A percentile compares a stretch with the other conserved stretches of the same genome.
Conservation (phyloP, 2,888 invertebrate genomes). For the Candidula unifasciata region DNA sequence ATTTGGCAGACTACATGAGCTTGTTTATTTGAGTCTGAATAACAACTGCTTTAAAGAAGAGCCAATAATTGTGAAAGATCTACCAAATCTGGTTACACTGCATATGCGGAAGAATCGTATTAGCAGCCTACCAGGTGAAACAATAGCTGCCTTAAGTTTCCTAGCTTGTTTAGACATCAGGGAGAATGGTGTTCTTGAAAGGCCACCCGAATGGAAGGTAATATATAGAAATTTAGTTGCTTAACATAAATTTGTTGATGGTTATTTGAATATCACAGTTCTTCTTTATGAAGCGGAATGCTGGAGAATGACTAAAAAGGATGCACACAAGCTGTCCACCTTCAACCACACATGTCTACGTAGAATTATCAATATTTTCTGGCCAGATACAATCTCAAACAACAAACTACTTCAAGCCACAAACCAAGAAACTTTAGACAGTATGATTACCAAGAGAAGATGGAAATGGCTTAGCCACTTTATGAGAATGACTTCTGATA, state of each 20-base stretch:
- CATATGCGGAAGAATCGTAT: slow-evolving; percentile 68
- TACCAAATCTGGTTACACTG: slow-evolving; percentile 64
- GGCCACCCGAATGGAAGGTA: slow-evolving; percentile 76
- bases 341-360: too few relatives aligned
- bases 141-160: slow-evolving; percentile 68
- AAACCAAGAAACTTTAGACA: too few relatives aligned
- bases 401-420: too few relatives aligned
- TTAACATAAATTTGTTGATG: neutral
- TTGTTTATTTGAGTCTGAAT: slow-evolving; percentile 72
- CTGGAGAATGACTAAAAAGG: too few relatives aligned
- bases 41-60: slow-evolving; percentile 67
- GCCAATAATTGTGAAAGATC: slow-evolving; percentile 66
- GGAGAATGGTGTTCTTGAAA: slow-evolving; percentile 68
- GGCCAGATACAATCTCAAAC: too few relatives aligned
- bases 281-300: too few relatives aligned
- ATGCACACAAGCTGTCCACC: too few relatives aligned
- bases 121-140: slow-evolving; percentile 67
- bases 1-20: slow-evolving; percentile 60
- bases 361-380: too few relatives aligned
- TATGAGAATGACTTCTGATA: too few relatives aligned
- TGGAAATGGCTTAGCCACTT: too few relatives aligned
- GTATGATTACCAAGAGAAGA: too few relatives aligned
- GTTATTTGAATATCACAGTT: neutral
- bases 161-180: slow-evolving; percentile 74
- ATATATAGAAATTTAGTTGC: slow-evolving; percentile 6